A percentile compares a stretch with the other conserved stretches of the same genome.
These are phyloP conservation scores for Falco biarmicus DNA, from an alignment of 2,797 vertebrate genomes.

Conservation along the genomic window DNA sequence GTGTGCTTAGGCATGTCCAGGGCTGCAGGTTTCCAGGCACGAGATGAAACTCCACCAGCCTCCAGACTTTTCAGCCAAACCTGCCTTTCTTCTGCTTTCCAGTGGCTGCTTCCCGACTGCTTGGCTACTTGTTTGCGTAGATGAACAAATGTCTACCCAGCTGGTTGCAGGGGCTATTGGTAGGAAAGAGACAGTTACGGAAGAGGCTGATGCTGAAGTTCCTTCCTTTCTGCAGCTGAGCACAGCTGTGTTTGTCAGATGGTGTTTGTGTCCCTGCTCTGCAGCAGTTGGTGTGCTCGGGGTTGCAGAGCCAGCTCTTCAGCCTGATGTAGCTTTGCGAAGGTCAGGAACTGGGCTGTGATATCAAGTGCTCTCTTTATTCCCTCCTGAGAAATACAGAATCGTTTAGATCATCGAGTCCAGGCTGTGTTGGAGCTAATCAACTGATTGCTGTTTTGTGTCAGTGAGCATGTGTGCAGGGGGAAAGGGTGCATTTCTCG, in stretches of 20 bases:
- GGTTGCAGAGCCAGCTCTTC: neutral
- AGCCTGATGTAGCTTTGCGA: neutral
- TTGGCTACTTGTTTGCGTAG: neutral
- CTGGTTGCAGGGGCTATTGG: neutral
- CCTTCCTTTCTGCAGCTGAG: neutral
- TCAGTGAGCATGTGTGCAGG: accelerated
- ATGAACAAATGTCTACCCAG: slow-evolving; percentile 33
- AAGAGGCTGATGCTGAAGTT: neutral
- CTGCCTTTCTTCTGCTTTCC: neutral
- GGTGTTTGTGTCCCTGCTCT: neutral
- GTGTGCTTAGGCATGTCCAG: neutral
- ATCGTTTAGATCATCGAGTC: too few relatives aligned
- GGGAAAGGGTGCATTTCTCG: accelerated
- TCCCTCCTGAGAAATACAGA: neutral
- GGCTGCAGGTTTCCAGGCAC: neutral
- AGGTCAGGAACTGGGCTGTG: neutral
- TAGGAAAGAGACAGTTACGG: neutral
- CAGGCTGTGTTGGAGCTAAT: neutral
- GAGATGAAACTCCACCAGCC: neutral
- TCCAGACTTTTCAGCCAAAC: neutral
- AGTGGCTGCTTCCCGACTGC: neutral
- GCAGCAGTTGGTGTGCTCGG: neutral
- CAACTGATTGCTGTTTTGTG: neutral
- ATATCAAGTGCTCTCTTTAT: neutral
- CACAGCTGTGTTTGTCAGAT: slow-evolving; percentile 3